Evolutionary conservation across 2,888 invertebrate genomes (phyloP).

Genomic region (Notodonta ziczac): DNA sequence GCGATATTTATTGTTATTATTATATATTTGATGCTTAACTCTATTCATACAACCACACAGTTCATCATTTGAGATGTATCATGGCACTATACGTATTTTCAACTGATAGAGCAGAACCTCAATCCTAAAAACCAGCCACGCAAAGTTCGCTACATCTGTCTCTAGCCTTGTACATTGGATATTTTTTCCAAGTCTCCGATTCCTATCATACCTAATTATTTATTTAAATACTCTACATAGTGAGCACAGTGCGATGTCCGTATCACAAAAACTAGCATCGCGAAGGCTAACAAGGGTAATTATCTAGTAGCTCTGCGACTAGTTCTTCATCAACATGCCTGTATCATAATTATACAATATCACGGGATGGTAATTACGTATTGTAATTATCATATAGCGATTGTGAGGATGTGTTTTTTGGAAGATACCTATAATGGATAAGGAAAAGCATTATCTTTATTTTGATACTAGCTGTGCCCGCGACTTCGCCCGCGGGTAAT

Average conservation of each 20-base stretch:
- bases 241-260: conserved; percentile 11
- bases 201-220: neutral
- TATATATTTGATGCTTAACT: too few species aligned
- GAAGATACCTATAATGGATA: too few species aligned
- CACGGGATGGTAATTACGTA: conserved; percentile 13
- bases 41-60: too few species aligned
- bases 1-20: too few species aligned
- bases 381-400: neutral
- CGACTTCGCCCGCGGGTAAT: too few species aligned
- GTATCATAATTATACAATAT: conserved; percentile 27
- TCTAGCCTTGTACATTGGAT: neutral
- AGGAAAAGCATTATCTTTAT: too few species aligned
- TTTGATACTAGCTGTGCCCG: too few species aligned
- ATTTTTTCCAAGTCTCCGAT: conserved; percentile 2
- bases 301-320: conserved; percentile 25
- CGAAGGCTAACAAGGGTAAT: conserved; percentile 27
- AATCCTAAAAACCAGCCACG: too few species aligned
- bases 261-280: conserved; percentile 27
- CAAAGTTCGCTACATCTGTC: too few species aligned
- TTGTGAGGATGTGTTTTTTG: neutral
- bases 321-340: conserved; percentile 26
- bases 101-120: too few species aligned
- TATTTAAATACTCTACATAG: neutral
- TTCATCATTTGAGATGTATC: too few species aligned
- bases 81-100: too few species aligned